Evolutionary conservation across 2,888 invertebrate species (phyloP), one percentile per base, ranked within the genome.

Genomic region (Helleia helle): DNA sequence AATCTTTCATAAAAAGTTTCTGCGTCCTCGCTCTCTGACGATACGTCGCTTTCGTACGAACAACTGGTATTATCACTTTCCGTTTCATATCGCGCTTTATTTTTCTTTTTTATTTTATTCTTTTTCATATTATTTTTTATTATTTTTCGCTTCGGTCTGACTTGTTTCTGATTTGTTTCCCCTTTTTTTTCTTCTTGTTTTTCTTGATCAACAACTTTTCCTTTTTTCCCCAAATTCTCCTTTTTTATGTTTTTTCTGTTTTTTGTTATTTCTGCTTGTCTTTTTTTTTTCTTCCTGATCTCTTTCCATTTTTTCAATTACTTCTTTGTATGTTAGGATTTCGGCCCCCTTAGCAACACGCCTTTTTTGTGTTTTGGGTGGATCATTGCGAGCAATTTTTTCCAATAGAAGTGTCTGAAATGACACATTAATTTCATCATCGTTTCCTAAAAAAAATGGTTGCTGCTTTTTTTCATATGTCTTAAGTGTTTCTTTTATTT

Each of bases 221-320:
- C 9, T 36, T 36, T 22, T 18, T 22, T 18, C 12, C 13, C 12
- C 36, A 17, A 22, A 36, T 22, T 36, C 13, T 36, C 22, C 36
- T 36, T 36, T 36, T 22, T 36, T 36, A 36, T 22, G 18, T 36
- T 36, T 17, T 13, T 18, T 36, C 17, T 36, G 36, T 13, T 25
- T 36, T 36, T 13, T 36, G n/a, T 17, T 13, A 36, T 36, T 36
- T 22, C 18, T 36, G 22, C 22, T 25, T 36, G 13, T 24, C 18
- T 36, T n/a, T 22, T 36, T n/a, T 36, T 36, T 36, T 13, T 17
- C 22, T 22, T 36, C 22, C 12, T 36, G 18, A 25, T 36, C 36
- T 36, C 12, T 17, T 22, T 36, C 24, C 12, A 11, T 15, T 36
- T 24, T 17, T 17, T 36, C 22, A 26, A 26, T 26, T 26, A 26